phyloP scores from a whole-genome alignment of 2,113 vertebrate genomes.

The Geococcyx californianus region DNA sequence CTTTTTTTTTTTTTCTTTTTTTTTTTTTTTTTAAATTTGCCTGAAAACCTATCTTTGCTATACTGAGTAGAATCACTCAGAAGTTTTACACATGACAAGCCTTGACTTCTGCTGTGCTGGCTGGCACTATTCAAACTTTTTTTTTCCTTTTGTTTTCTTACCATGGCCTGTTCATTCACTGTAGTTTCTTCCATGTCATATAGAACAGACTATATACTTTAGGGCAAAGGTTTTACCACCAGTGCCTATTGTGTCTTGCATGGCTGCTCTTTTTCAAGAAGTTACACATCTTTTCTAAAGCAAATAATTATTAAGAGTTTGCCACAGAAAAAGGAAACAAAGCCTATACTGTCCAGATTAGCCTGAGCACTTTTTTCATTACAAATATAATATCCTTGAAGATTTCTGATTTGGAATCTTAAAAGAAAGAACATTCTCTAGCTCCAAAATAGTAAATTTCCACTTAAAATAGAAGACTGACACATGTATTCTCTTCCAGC shows the following conservation, averaged over 20 bases:
- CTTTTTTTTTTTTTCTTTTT: not conserved
- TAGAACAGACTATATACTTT: not conserved
- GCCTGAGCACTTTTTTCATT: not conserved
- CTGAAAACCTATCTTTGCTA: not conserved
- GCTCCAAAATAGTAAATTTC: not conserved
- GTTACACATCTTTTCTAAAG: not conserved
- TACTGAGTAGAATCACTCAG: not conserved
- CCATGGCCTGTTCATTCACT: not conserved
- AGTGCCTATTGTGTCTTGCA: accelerated
- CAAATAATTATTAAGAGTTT: not conserved
- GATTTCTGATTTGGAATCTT: not conserved
- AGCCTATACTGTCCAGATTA: not conserved
- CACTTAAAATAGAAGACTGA: not conserved
- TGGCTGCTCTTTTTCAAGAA: not conserved
- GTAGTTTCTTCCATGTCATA: not conserved
- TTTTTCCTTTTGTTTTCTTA: not conserved
- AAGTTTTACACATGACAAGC: not conserved
- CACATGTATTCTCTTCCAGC: not conserved
- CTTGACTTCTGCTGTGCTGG: not conserved
- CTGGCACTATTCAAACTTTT: not conserved
- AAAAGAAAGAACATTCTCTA: not conserved
- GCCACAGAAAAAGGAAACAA: not conserved
- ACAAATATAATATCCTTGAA: not conserved
- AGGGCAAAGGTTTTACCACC: not conserved
- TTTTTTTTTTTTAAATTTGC: not conserved